Evolutionary conservation across 1,140 invertebrate species (phyloP), one percentile per base, ranked within the genome.

Genomic region (Drosophila bipectinata): DNA sequence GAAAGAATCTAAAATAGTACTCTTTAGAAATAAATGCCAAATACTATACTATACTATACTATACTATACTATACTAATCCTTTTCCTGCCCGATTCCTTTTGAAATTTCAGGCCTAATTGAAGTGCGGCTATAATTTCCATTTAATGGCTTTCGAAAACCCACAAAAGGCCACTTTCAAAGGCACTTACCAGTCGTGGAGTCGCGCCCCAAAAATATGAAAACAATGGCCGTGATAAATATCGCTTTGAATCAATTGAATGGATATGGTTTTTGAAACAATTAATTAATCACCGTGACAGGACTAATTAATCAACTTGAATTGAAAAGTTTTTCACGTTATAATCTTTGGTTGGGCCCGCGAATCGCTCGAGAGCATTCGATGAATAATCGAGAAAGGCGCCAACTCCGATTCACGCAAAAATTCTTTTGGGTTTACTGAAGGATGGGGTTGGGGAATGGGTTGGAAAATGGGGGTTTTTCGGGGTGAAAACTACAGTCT

Each of bases 371-470:
- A 72, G 6, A 72, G 57, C 72, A 51, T 84, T 79, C 76, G 76
- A 69, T 79, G 75, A 79, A 84, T 77, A 84, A 84, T 84, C 80
- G 69, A 63, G 60, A 66, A 8, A 32, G 8, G 3, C 8, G 7
- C 32, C 7, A 5, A 5, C 26, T 7, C 26, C 26, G 26, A 28
- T 28, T 28, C 26, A 28, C 26, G 26, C 26, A 6, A 7, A 7
- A 28, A 28, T 28, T 28, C 26, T 28, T 28, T 21, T 21, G 21
- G 21, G 21, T 21, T 21, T 21, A 21, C 21, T 21, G 21, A 21
- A 21, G 21, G 21, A 21, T 21, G 21, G 21, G 3, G 3, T 21
- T 18, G 18, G 18, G 21, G 21, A 21, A 21, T 21, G 21, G 21
- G 21, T 21, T 21, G 21, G 21, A 3, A 21, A 21, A 3, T 21